A percentile compares a stretch with the other conserved stretches of the same genome.
These are phyloP conservation scores for Gymnorhina tibicen DNA, from an alignment of 2,113 vertebrate genomes.

Conservation along the genomic window DNA sequence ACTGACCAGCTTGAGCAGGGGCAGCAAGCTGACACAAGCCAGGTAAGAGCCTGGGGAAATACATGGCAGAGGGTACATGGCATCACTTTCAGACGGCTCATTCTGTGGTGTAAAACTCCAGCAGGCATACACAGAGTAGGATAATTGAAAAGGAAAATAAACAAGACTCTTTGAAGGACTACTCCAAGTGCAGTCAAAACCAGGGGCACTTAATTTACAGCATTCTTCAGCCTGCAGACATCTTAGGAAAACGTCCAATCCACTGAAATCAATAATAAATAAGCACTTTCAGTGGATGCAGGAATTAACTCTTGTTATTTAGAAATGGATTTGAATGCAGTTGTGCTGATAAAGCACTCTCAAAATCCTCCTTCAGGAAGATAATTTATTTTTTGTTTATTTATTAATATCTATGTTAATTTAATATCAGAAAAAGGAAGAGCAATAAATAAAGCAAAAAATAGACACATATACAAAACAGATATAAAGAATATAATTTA, in stretches of 20 bases:
- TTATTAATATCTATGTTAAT: neutral
- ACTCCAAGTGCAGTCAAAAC: neutral
- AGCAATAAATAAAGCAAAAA: neutral
- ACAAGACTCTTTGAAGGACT: neutral
- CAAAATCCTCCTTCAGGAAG: neutral
- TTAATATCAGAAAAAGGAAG: neutral
- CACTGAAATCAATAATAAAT: neutral
- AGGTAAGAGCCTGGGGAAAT: neutral
- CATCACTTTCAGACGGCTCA: neutral
- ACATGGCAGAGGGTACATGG: fast-evolving
- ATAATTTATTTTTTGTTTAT: neutral
- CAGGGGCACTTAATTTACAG: neutral
- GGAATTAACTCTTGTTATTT: neutral
- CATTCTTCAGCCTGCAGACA: neutral
- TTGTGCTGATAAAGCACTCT: neutral
- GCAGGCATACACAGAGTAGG: neutral
- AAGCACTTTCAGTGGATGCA: neutral
- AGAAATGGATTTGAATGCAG: neutral
- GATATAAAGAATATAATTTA: neutral
- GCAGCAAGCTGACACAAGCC: neutral
- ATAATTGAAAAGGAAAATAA: neutral
- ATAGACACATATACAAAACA: neutral
- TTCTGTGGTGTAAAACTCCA: neutral
- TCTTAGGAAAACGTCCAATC: neutral
- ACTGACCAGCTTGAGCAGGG: neutral